Evolutionary conservation across 2,888 invertebrate genomes (phyloP), one percentile per base, ranked within the genome.

Genomic region (Microdon myrmicae): DNA sequence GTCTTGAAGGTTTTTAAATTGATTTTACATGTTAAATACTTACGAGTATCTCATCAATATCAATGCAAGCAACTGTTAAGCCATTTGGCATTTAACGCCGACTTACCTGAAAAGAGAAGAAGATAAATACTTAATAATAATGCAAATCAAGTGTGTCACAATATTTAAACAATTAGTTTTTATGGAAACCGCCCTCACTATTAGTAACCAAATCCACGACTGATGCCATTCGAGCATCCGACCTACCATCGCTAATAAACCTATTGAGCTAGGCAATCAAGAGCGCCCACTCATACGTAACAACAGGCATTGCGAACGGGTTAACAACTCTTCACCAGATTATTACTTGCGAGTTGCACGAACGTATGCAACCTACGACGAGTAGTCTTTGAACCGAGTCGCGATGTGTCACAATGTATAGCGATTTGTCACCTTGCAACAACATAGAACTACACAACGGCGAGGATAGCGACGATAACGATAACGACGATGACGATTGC

Each of bases 21-120:
- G n/a, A n/a, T n/a, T n/a, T n/a, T n/a, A n/a, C n/a, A n/a, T n/a
- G n/a, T n/a, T n/a, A n/a, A n/a, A n/a, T n/a, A n/a, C n/a, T n/a
- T n/a, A n/a, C n/a, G n/a, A n/a, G n/a, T n/a, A n/a, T n/a, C n/a
- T n/a, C n/a, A n/a, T n/a, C n/a, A n/a, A n/a, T n/a, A n/a, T n/a
- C n/a, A n/a, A n/a, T n/a, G n/a, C n/a, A n/a, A n/a, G n/a, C n/a
- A n/a, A n/a, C n/a, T n/a, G n/a, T n/a, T n/a, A n/a, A n/a, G n/a
- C n/a, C n/a, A n/a, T n/a, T n/a, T n/a, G n/a, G n/a, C n/a, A n/a
- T n/a, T n/a, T n/a, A n/a, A n/a, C n/a, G n/a, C n/a, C n/a, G n/a
- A 49, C 49, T 49, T 32, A 49, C 49, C 49, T 49, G 35, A 49
- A 49, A 49, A 4, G 7, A 31, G 28, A 32, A 16, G 16, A 31